Conservation (phyloP, 2,888 invertebrate species). For the Toxonevra muliebris region DNA sequence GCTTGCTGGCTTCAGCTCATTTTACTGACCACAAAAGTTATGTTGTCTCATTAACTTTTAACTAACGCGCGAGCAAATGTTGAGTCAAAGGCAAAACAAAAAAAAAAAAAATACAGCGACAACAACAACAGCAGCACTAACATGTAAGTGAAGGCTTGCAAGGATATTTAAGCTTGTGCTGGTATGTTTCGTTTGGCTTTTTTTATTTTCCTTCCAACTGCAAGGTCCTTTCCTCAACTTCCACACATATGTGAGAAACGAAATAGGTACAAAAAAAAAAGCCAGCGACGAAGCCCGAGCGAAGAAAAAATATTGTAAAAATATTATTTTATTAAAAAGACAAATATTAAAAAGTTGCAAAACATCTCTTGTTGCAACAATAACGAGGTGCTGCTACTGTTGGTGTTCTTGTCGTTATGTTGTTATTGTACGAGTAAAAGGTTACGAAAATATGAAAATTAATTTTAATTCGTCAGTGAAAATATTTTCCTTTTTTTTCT, state of each 20-base stretch:
- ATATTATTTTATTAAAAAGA: conserved; percentile 34
- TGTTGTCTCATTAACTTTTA: conserved; percentile 34
- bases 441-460: conserved; percentile 54
- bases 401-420: conserved; percentile 33
- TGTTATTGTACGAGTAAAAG: conserved; percentile 43
- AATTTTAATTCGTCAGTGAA: conserved; percentile 53
- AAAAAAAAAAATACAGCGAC: not conserved
- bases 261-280: too few species aligned
- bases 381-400: conserved; percentile 23
- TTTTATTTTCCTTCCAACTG: not conserved
- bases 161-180: conserved; percentile 22
- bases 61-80: not conserved
- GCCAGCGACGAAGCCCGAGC: too few species aligned
- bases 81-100: not conserved
- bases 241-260: not conserved
- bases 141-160: not conserved
- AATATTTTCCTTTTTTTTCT: conserved; percentile 24
- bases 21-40: conserved; percentile 30
- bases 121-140: not conserved
- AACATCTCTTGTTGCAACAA: conserved; percentile 4
- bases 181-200: conserved; percentile 2
- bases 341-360: conserved; percentile 12
- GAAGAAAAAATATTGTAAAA: conserved; percentile 19
- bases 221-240: not conserved
- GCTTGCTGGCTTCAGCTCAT: not conserved